Evolutionary conservation across 2,113 vertebrate species (phyloP).

Genomic region (Indicator indicator): DNA sequence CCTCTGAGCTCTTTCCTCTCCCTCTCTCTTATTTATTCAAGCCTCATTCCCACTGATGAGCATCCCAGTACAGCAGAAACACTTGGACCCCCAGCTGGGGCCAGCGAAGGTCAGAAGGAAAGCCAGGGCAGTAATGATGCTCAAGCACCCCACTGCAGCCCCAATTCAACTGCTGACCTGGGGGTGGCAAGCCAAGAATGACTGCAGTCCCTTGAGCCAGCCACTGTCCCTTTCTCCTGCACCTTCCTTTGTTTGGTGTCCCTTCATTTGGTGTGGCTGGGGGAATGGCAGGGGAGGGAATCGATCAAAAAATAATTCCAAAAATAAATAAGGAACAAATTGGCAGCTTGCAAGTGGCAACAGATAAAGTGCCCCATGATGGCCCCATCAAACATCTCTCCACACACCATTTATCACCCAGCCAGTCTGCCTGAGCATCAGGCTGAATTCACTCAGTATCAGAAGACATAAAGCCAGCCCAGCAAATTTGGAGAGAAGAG

Average conservation of each 20-base stretch:
- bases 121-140: no score
- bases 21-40: not conserved
- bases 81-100: not conserved
- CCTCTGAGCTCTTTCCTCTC: not conserved
- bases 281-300: not conserved
- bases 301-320: constrained; percentile 46
- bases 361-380: not conserved
- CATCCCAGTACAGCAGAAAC: not conserved
- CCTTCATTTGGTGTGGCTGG: not conserved
- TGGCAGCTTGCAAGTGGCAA: not conserved
- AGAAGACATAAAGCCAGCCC: not conserved
- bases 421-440: not conserved
- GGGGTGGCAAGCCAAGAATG: not conserved
- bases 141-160: not conserved
- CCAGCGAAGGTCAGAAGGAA: not conserved
- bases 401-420: constrained; percentile 11
- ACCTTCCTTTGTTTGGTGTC: not conserved
- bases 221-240: not conserved
- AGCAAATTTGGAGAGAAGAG: not conserved
- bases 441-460: not conserved
- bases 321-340: constrained; percentile 16
- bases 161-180: not conserved
- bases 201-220: not conserved
- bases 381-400: constrained; percentile 18
- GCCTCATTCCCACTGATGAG: not conserved